Conservation (phyloP, 2,888 invertebrate genomes). For the Keiferia lycopersicella region DNA sequence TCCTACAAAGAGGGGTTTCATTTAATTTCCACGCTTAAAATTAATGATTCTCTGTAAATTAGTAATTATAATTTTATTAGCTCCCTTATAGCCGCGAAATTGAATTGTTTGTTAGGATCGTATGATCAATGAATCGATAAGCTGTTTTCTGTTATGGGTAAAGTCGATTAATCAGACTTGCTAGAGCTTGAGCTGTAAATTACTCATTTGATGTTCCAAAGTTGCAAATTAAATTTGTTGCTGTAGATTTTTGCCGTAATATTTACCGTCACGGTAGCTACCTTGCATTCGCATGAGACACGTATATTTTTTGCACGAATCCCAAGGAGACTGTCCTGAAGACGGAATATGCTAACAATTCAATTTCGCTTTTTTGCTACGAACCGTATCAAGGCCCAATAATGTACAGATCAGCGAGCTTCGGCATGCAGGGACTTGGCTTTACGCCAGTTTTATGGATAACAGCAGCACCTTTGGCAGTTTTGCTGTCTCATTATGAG, state of each 20-base stretch:
- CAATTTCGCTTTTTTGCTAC: constrained; percentile 80
- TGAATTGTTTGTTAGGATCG: constrained; percentile 57
- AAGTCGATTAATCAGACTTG: constrained; percentile 25
- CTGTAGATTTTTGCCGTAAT: constrained; percentile 55
- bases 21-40: constrained; percentile 21
- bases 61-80: constrained; percentile 24
- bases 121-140: constrained; percentile 33
- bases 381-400: constrained; percentile 61
- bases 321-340: constrained; percentile 65
- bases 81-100: constrained; percentile 50
- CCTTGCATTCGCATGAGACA: constrained; percentile 68
- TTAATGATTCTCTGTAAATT: constrained; percentile 19
- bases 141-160: constrained; percentile 28
- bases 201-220: constrained; percentile 25
- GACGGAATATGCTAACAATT: constrained; percentile 77
- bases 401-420: constrained; percentile 65
- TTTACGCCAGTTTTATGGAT: constrained; percentile 64
- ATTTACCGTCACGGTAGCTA: constrained; percentile 66
- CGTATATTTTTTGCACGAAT: constrained; percentile 67
- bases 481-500: constrained; percentile 64
- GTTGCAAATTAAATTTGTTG: constrained; percentile 44
- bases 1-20: constrained; percentile 22
- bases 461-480: constrained; percentile 59
- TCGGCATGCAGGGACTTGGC: constrained; percentile 69
- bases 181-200: constrained; percentile 30